These are phyloP conservation scores for Tychaedon coryphoeus DNA, from an alignment of 2,113 vertebrate genomes.

Conservation along the genomic window DNA sequence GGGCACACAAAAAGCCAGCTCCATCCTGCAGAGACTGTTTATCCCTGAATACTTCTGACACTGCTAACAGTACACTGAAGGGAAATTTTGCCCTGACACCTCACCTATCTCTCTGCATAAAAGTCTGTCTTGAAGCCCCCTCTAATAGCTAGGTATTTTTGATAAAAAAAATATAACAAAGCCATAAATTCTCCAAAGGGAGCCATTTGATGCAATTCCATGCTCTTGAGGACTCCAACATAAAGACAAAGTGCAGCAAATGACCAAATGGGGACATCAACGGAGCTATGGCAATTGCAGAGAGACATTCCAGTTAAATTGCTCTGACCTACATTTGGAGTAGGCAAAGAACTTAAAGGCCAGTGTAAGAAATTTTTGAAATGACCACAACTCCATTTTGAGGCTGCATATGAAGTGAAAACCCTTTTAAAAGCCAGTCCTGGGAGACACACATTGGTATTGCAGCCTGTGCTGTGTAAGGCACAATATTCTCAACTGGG, in stretches of 20 bases:
- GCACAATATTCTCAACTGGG: neutral
- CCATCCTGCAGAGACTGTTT: neutral
- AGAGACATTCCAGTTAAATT: neutral
- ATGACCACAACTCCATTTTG: neutral
- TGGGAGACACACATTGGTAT: neutral
- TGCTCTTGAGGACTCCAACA: neutral
- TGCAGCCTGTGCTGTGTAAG: fast-evolving
- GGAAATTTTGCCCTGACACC: neutral
- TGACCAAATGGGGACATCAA: neutral
- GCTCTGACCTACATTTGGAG: neutral
- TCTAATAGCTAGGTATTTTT: neutral
- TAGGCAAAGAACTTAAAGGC: neutral
- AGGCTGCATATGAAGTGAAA: neutral
- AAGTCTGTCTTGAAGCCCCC: neutral
- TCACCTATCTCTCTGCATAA: neutral
- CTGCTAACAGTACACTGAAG: neutral
- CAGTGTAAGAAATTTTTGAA: neutral
- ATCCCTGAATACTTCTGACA: neutral
- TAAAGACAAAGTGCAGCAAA: neutral
- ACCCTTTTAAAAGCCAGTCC: neutral
- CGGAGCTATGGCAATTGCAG: neutral
- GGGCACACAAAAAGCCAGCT: neutral
- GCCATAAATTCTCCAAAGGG: neutral
- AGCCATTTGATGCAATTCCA: neutral
- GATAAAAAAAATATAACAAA: neutral